Conservation (phyloP, 2,113 vertebrate genomes). For the Struthio camelus region DNA sequence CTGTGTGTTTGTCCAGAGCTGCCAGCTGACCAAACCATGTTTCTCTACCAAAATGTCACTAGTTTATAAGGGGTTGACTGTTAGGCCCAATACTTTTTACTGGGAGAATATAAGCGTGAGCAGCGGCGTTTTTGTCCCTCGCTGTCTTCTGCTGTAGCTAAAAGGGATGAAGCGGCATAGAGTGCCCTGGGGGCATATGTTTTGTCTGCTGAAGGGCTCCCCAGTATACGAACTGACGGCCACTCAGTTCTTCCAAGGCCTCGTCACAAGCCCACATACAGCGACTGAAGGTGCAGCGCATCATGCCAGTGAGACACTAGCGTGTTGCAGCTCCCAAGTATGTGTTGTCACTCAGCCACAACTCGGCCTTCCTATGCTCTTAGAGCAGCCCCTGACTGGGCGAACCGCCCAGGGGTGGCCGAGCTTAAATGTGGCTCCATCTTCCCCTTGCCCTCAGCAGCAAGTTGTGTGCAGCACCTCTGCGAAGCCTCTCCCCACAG, state of each 20-base stretch:
- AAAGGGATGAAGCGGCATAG: background rate
- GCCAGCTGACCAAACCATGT: background rate
- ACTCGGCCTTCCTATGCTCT: too few relatives aligned
- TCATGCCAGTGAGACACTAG: too few relatives aligned
- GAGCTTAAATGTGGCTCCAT: background rate
- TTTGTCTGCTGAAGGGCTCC: background rate
- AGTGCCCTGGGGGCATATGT: background rate
- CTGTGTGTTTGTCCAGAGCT: background rate
- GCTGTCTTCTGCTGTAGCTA: background rate
- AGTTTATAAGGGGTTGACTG: background rate
- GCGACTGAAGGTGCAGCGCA: background rate
- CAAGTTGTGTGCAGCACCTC: background rate
- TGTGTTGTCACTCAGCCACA: background rate
- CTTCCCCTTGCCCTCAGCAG: background rate
- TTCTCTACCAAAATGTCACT: background rate
- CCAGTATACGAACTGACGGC: background rate
- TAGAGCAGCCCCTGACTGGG: background rate
- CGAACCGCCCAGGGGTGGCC: background rate
- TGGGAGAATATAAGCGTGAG: background rate
- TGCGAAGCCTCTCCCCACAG: background rate
- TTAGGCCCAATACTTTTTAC: background rate
- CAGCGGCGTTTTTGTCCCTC: background rate
- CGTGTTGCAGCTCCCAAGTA: background rate
- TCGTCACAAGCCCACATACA: background rate
- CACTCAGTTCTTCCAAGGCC: background rate